Conservation (phyloP, 2,888 invertebrate genomes). For the Drosophila fungiperda region DNA sequence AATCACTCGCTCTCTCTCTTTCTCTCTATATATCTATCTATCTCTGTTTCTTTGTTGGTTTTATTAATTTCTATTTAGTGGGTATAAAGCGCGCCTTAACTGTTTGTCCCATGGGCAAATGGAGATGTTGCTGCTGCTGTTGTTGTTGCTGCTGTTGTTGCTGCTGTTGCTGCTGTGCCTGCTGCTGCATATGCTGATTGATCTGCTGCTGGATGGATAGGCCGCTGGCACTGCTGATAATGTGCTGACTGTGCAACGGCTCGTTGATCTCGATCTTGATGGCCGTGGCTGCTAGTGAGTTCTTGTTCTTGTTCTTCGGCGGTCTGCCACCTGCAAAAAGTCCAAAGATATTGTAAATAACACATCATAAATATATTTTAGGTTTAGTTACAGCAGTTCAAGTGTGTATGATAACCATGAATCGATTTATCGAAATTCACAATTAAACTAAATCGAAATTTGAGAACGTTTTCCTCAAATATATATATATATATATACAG, state of each 20-base stretch:
- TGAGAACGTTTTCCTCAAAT: not conserved
- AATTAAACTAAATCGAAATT: not conserved
- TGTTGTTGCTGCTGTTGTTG: conserved; percentile 73
- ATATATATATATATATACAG: not conserved
- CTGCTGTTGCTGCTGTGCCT: conserved; percentile 66
- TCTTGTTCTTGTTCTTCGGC: conserved; percentile 84
- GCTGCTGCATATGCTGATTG: conserved; percentile 82
- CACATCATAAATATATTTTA: not conserved
- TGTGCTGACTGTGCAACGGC: conserved; percentile 82
- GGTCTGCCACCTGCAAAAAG: conserved; percentile 82
- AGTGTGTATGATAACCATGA: not conserved
- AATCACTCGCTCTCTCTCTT: conserved; percentile 14
- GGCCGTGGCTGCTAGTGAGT: conserved; percentile 75
- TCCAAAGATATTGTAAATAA: not conserved
- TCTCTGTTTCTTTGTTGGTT: conserved; percentile 5
- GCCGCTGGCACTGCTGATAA: conserved; percentile 83
- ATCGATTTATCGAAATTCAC: not conserved
- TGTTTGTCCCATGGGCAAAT: conserved; percentile 78
- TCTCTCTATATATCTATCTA: conserved; percentile 5
- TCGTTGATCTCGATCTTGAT: conserved; percentile 84
- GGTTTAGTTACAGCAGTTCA: not conserved
- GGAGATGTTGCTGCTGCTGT: conserved; percentile 77
- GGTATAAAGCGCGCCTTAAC: conserved; percentile 84
- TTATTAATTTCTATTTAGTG: conserved; percentile 73
- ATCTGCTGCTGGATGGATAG: conserved; percentile 83